Evolutionary conservation across 2,797 vertebrate species (phyloP).

Genomic region (Discoglossus pictus): DNA sequence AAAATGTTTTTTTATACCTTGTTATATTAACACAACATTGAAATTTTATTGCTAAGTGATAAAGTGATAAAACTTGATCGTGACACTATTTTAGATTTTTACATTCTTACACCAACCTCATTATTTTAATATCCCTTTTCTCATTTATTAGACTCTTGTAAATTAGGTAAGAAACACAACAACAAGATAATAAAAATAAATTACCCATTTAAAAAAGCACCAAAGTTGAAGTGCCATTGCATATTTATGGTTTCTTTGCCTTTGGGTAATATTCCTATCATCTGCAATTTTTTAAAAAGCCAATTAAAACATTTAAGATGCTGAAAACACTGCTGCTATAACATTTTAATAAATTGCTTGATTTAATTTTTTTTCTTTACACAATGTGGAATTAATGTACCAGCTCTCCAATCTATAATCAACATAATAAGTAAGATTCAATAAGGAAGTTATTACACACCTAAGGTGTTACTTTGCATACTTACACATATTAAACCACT

Average conservation of each 20-base stretch:
- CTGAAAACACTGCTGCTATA: constrained; percentile 63
- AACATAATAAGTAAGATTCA: constrained; percentile 75
- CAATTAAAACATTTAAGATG: constrained; percentile 74
- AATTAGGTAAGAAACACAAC: constrained; percentile 60
- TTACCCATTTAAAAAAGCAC: constrained; percentile 68
- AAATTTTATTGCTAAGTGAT: constrained; percentile 44
- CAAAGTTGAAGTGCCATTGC: constrained; percentile 68
- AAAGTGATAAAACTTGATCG: constrained; percentile 46
- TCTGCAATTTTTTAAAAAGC: constrained; percentile 76
- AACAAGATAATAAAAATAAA: constrained; percentile 64
- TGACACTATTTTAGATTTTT: constrained; percentile 37
- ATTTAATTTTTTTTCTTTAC: constrained; percentile 56
- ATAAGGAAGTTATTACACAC: constrained; percentile 61
- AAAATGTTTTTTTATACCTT: constrained; percentile 47
- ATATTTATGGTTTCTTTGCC: constrained; percentile 75
- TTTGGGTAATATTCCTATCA: constrained; percentile 69
- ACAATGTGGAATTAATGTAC: constrained; percentile 73
- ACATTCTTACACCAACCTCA: constrained; percentile 48
- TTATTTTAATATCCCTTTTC: constrained; percentile 53
- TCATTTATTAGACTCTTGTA: constrained; percentile 57
- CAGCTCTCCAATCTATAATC: constrained; percentile 72
- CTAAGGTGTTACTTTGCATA: constrained; percentile 65
- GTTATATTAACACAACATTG: constrained; percentile 36
- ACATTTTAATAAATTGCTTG: constrained; percentile 68
- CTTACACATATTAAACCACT: constrained; percentile 61